phyloP scores from a whole-genome alignment of 2,888 invertebrate species.

The Tachystola acroxantha region DNA sequence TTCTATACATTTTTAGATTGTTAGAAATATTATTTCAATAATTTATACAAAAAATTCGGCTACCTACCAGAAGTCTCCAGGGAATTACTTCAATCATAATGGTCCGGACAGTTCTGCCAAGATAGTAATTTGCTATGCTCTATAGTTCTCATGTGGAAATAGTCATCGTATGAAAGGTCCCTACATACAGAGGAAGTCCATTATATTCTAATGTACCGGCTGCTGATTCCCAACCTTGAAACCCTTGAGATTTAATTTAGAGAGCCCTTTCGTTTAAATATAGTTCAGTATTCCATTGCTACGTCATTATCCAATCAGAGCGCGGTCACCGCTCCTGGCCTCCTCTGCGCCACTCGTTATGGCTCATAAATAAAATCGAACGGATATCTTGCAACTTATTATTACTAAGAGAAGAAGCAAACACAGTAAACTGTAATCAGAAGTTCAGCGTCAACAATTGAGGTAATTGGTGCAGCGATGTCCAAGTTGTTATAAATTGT shows the following conservation, averaged over 20 bases:
- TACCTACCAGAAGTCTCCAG: too few relatives aligned
- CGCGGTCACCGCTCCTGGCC: constrained; percentile 48
- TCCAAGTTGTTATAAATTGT: neutral
- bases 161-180: too few relatives aligned
- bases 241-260: constrained; percentile 10
- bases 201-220: too few relatives aligned
- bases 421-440: constrained; percentile 12
- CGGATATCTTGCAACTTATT: constrained; percentile 21
- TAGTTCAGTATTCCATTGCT: constrained; percentile 27
- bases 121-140: too few relatives aligned
- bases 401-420: constrained; percentile 21
- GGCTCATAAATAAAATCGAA: constrained; percentile 41
- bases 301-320: constrained; percentile 51
- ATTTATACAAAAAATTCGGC: too few relatives aligned
- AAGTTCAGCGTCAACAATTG: neutral
- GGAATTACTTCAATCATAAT: too few relatives aligned
- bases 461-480: neutral
- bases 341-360: constrained; percentile 28
- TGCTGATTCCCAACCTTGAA: constrained; percentile 9
- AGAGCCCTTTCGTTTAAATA: constrained; percentile 36
- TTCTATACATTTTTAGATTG: too few relatives aligned
- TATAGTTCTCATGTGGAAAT: too few relatives aligned
- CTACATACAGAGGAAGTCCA: too few relatives aligned
- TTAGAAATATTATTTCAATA: too few relatives aligned
- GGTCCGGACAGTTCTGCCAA: too few relatives aligned